phyloP scores from a whole-genome alignment of 2,888 invertebrate species.

The Tineola bisselliella region DNA sequence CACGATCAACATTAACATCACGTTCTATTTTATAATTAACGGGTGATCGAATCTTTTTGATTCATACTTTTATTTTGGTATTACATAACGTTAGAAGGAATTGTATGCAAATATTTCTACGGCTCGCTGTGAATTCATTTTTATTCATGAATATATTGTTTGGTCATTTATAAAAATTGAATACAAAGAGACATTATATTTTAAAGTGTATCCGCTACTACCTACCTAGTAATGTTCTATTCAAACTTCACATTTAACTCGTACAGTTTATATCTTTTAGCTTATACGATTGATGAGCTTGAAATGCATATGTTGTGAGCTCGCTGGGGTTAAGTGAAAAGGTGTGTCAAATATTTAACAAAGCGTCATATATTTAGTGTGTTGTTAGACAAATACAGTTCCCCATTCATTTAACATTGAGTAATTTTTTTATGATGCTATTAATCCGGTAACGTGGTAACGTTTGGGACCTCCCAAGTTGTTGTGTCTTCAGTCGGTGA shows the following conservation, averaged over 20 bases:
- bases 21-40: background rate
- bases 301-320: background rate
- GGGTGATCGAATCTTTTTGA: background rate
- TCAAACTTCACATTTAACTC: background rate
- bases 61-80: background rate
- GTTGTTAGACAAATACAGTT: background rate
- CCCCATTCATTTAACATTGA: background rate
- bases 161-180: conserved; percentile 11
- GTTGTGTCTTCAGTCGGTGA: background rate
- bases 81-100: background rate
- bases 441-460: conserved; percentile 10
- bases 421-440: conserved; percentile 6
- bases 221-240: background rate
- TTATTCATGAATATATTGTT: conserved; percentile 7
- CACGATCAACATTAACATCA: background rate
- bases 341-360: background rate
- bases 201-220: background rate
- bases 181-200: conserved; percentile 10
- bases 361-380: background rate
- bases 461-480: conserved; percentile 10
- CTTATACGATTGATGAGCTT: background rate
- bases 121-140: background rate
- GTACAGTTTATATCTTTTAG: background rate
- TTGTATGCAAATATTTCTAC: conserved; percentile 10
- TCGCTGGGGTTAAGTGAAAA: background rate